phyloP scores from a whole-genome alignment of 1,140 invertebrate species.

The Anagrus nilaparvatae region DNA sequence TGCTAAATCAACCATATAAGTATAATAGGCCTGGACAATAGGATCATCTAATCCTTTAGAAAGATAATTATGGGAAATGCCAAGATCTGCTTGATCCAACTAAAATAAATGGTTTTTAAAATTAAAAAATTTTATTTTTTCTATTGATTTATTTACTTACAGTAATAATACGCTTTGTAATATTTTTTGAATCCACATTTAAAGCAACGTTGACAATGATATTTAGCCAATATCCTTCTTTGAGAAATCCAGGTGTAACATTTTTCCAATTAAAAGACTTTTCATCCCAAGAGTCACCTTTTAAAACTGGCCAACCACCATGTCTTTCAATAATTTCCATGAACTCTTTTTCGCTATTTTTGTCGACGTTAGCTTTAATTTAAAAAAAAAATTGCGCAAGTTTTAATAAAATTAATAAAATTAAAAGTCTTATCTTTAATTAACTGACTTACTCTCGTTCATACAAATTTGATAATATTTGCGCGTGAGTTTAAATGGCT shows the following conservation, averaged over 20 bases:
- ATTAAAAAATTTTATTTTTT: too few species aligned
- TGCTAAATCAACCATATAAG: constrained; percentile 81
- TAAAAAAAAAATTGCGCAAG: too few species aligned
- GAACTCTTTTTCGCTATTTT: constrained; percentile 59
- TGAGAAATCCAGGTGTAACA: neutral
- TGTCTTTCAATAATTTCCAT: constrained; percentile 57
- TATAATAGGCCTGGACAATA: constrained; percentile 67
- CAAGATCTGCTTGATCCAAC: too few species aligned
- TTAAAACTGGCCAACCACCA: constrained; percentile 84
- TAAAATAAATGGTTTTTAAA: too few species aligned
- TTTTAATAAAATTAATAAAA: too few species aligned
- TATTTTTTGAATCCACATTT: constrained; percentile 11
- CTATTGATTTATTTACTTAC: constrained; percentile 9
- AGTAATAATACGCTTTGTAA: constrained; percentile 2
- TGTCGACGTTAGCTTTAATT: constrained; percentile 61
- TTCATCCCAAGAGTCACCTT: constrained; percentile 63
- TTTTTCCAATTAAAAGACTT: constrained; percentile 64
- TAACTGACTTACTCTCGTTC: constrained; percentile 71
- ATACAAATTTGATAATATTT: constrained; percentile 70
- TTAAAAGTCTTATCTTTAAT: too few species aligned
- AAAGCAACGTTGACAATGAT: constrained; percentile 7
- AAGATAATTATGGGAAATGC: constrained; percentile 83
- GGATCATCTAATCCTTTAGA: constrained; percentile 72
- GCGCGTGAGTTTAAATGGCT: constrained; percentile 62
- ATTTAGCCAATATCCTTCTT: constrained; percentile 5